These are phyloP conservation scores for Maccullochella peelii DNA, from an alignment of 2,113 vertebrate genomes.

Conservation along the genomic window DNA sequence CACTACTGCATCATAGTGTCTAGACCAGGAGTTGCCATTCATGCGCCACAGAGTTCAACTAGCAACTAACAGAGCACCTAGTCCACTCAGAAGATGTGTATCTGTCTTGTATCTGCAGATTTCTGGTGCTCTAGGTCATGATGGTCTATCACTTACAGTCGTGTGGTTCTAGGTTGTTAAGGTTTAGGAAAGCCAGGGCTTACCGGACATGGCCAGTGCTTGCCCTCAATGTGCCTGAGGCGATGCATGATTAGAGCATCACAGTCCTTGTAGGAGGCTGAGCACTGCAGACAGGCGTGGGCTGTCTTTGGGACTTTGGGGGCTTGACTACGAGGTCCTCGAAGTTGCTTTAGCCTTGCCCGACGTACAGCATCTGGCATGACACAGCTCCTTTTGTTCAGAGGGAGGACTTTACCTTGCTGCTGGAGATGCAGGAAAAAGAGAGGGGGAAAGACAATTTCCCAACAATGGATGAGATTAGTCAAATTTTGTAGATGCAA, in stretches of 20 bases:
- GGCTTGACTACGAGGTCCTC: constrained; percentile 75
- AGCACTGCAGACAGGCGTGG: constrained; percentile 83
- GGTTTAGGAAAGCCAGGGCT: constrained; percentile 34
- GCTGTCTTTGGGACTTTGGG: constrained; percentile 73
- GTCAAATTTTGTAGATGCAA: neutral
- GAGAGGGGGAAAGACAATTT: neutral
- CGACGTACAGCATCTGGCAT: constrained; percentile 74
- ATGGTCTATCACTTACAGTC: neutral
- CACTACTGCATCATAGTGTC: neutral
- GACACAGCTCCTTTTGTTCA: constrained; percentile 65
- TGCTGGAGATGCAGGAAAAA: constrained; percentile 54
- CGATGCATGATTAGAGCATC: constrained; percentile 85
- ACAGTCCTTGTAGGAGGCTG: constrained; percentile 81
- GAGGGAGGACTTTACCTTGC: constrained; percentile 57
- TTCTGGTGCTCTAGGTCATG: too few relatives aligned
- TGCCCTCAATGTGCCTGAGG: constrained; percentile 85
- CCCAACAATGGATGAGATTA: neutral
- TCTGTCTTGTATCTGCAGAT: neutral
- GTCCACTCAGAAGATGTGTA: neutral
- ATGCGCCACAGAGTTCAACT: neutral
- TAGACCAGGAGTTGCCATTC: neutral
- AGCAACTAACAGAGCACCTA: neutral
- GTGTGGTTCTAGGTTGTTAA: neutral
- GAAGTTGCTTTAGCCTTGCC: constrained; percentile 78
- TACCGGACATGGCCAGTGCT: constrained; percentile 88